Percentiles rank a stretch among this genome's conserved stretches.
phyloP scores from a whole-genome alignment of 1,140 invertebrate genomes.

The Pseudomyrmex concolor region DNA sequence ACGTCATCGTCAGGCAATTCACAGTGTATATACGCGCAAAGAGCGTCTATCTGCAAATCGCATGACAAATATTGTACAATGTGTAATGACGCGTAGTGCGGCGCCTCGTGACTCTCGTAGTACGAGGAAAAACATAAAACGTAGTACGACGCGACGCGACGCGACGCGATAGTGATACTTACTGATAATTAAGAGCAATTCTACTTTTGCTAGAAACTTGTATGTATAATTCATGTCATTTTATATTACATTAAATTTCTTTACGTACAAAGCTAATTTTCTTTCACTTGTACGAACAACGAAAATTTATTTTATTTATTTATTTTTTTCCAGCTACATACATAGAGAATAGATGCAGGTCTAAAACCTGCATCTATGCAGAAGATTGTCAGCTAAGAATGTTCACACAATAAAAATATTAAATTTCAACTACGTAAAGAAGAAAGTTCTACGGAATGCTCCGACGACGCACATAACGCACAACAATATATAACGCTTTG shows the following conservation, averaged over 20 bases:
- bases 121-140: constrained; percentile 33
- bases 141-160: constrained; percentile 28
- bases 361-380: too few species aligned
- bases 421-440: constrained; percentile 25
- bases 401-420: too few species aligned
- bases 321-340: too few species aligned
- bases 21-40: constrained; percentile 9
- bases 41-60: constrained; percentile 60
- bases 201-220: too few species aligned
- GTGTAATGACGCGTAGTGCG: constrained; percentile 60
- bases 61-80: constrained; percentile 69
- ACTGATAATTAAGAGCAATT: constrained; percentile 19
- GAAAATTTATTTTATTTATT: too few species aligned
- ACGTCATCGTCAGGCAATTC: constrained; percentile 44
- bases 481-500: constrained; percentile 33
- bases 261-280: too few species aligned
- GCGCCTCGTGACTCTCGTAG: constrained; percentile 28
- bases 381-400: too few species aligned
- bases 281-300: too few species aligned
- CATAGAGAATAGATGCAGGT: too few species aligned
- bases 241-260: too few species aligned
- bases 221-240: too few species aligned
- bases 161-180: constrained; percentile 7
- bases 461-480: background rate
- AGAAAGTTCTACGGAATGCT: constrained; percentile 24